Conservation (phyloP, 1,140 invertebrate species). For the Pseudoatta argentina region DNA sequence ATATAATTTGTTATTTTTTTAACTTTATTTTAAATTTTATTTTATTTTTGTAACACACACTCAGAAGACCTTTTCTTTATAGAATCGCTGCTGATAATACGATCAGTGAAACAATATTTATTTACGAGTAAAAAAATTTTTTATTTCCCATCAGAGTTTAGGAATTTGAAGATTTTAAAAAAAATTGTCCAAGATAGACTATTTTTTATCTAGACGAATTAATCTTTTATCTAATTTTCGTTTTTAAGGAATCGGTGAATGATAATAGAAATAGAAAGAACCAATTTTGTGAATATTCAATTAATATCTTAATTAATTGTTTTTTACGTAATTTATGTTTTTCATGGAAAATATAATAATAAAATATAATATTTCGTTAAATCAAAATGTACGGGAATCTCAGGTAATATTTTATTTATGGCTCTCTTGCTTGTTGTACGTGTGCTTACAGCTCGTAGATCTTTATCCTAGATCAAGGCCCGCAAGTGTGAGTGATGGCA, state of each 20-base stretch:
- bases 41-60: background rate
- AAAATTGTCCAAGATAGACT: background rate
- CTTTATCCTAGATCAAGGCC: slow-evolving; percentile 3
- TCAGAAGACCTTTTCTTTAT: background rate
- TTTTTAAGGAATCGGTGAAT: background rate
- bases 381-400: background rate
- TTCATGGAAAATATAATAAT: background rate
- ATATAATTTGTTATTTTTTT: background rate
- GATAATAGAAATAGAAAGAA: background rate
- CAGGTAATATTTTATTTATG: background rate
- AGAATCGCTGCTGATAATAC: no score
- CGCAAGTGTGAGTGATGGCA: background rate
- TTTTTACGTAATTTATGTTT: background rate
- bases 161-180: background rate
- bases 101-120: no score
- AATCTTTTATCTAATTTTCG: background rate
- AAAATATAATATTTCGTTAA: background rate
- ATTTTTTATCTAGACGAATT: background rate
- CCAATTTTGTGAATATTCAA: background rate
- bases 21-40: no score
- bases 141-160: background rate
- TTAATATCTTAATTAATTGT: background rate
- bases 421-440: background rate
- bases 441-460: background rate
- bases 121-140: background rate